phyloP scores from a whole-genome alignment of 2,113 vertebrate genomes.

The Gymnobelideus leadbeateri region DNA sequence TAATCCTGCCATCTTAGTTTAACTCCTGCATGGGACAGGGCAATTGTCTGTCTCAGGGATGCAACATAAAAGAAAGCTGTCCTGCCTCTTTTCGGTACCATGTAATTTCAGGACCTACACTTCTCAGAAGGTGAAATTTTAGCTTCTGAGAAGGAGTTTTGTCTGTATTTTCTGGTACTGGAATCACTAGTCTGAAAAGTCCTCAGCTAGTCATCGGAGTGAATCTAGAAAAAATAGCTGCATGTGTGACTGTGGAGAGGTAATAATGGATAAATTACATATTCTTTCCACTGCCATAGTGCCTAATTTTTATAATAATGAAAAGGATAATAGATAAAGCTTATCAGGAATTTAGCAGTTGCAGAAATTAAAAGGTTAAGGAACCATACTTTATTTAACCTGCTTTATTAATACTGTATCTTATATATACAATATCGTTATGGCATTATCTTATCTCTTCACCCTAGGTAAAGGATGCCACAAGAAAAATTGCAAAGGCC shows the following conservation, averaged over 20 bases:
- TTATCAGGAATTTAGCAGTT: neutral
- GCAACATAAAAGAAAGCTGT: conserved; percentile 47
- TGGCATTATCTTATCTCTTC: conserved; percentile 49
- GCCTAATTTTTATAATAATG: neutral
- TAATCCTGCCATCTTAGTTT: conserved; percentile 10
- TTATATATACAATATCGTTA: neutral
- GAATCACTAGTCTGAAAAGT: conserved; percentile 17
- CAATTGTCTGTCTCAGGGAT: conserved; percentile 38
- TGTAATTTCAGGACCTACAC: conserved; percentile 45
- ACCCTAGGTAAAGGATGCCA: conserved; percentile 91
- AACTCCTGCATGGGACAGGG: conserved; percentile 25
- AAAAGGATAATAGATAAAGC: neutral
- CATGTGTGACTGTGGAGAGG: neutral
- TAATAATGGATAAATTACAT: conserved; percentile 28
- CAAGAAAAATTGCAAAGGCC: conserved; percentile 92
- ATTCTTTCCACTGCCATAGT: neutral
- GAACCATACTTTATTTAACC: neutral
- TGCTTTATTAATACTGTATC: conserved; percentile 4
- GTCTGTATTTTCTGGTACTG: conserved; percentile 32
- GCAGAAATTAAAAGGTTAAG: conserved; percentile 5
- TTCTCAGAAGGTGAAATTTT: conserved; percentile 47
- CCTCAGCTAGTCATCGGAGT: conserved; percentile 30
- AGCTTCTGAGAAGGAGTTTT: conserved; percentile 24
- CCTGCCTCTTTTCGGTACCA: conserved; percentile 15
- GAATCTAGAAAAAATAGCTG: conserved; percentile 13